Percentiles rank a stretch among this genome's conserved stretches.
Evolutionary conservation across 2,797 vertebrate species (phyloP).

Genomic region (Phalloptychus januarius): DNA sequence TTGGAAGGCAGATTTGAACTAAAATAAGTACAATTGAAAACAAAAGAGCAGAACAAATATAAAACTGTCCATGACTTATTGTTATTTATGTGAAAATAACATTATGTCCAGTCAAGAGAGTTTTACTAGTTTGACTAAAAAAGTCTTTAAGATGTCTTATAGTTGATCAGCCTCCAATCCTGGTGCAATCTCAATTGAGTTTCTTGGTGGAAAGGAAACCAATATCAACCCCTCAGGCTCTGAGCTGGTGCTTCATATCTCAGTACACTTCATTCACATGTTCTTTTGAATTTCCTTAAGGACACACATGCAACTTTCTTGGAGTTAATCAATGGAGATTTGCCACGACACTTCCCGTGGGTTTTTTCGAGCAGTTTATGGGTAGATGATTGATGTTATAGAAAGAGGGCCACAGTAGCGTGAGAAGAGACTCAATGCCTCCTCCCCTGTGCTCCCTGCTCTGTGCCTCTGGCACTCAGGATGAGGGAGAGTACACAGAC

Average conservation of each 20-base stretch:
- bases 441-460: slow-evolving; percentile 34
- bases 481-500: slow-evolving; percentile 42
- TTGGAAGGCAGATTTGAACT: not conserved
- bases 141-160: slow-evolving; percentile 29
- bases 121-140: not conserved
- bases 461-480: slow-evolving; percentile 43
- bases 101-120: not conserved
- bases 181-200: slow-evolving; percentile 44
- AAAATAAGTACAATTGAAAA: not conserved
- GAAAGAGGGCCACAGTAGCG: slow-evolving; percentile 53
- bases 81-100: not conserved
- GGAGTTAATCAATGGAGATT: slow-evolving; percentile 27
- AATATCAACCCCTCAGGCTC: slow-evolving; percentile 5
- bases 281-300: slow-evolving; percentile 28
- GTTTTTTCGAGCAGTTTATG: slow-evolving; percentile 27
- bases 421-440: slow-evolving; percentile 62
- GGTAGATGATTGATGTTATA: slow-evolving; percentile 55
- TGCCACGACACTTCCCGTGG: slow-evolving; percentile 28
- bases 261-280: slow-evolving; percentile 21
- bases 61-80: not conserved
- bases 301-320: slow-evolving; percentile 34
- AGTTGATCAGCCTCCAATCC: slow-evolving; percentile 5
- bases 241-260: slow-evolving; percentile 20
- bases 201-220: slow-evolving; percentile 25
- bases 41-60: not conserved